A percentile compares a stretch with the other conserved stretches of the same genome.
Evolutionary conservation across 2,113 vertebrate species (phyloP).

Genomic region (Phyllopteryx taeniolatus): DNA sequence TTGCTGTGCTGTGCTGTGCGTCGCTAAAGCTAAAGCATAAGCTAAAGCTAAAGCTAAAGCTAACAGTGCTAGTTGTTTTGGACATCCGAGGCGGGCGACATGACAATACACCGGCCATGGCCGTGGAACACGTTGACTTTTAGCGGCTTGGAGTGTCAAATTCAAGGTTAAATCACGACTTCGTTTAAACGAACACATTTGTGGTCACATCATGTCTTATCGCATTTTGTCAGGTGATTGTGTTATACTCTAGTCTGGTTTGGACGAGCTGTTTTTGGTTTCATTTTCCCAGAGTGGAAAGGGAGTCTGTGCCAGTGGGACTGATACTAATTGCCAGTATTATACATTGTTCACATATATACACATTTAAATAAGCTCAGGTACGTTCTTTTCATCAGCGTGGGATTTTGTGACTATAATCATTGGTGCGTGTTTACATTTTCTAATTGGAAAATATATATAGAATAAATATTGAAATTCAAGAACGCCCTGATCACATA

Average conservation of each 20-base stretch:
- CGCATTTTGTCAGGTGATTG: background rate
- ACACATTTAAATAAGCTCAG: no score
- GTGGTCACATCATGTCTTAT: background rate
- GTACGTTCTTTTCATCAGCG: no score
- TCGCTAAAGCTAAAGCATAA: constrained; percentile 19
- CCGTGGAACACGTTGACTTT: constrained; percentile 9
- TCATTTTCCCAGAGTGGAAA: background rate
- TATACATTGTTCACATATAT: no score
- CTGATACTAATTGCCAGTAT: background rate
- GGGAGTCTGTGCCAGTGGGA: background rate
- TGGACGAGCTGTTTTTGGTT: background rate
- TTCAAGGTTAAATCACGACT: background rate
- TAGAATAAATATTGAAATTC: no score
- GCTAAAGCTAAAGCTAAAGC: constrained; percentile 28
- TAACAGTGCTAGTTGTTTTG: constrained; percentile 18
- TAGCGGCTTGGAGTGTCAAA: background rate
- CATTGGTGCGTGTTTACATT: no score
- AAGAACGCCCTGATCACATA: no score
- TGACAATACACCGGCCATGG: constrained; percentile 44
- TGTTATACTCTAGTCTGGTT: background rate
- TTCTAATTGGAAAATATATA: no score
- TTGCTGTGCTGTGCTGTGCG: constrained; percentile 1
- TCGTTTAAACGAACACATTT: background rate
- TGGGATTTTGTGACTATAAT: no score
- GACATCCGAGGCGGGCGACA: constrained; percentile 32